Conservation (phyloP, 2,888 invertebrate species). For the Mythimna loreyi region DNA sequence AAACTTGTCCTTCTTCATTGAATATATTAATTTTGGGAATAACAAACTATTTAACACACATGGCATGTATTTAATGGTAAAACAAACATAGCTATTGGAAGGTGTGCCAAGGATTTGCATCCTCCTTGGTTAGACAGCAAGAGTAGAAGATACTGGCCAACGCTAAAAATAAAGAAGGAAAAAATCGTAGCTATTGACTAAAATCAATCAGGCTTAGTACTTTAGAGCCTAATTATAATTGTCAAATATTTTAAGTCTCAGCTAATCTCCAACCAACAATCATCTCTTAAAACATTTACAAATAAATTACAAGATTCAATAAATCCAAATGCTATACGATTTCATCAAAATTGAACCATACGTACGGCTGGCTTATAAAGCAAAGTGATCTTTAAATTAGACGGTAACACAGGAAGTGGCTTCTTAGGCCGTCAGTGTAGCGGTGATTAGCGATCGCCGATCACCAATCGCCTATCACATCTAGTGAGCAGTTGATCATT, state of each 20-base stretch:
- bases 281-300: constrained; percentile 32
- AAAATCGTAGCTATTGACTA: too few relatives aligned
- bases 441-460: constrained; percentile 87
- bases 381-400: constrained; percentile 89
- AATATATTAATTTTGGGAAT: too few relatives aligned
- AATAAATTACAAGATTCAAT: constrained; percentile 59
- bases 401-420: constrained; percentile 88
- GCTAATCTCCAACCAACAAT: constrained; percentile 6
- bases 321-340: constrained; percentile 48
- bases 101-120: too few relatives aligned
- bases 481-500: constrained; percentile 82
- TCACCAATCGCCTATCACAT: constrained; percentile 84
- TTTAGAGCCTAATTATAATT: neutral
- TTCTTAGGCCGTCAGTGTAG: constrained; percentile 88
- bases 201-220: neutral
- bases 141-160: too few relatives aligned
- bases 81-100: too few relatives aligned
- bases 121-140: too few relatives aligned
- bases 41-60: too few relatives aligned
- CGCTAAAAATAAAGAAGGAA: too few relatives aligned
- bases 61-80: too few relatives aligned
- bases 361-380: constrained; percentile 65
- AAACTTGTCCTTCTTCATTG: too few relatives aligned
- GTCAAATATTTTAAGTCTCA: neutral
- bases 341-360: constrained; percentile 70